A percentile compares a stretch with the other conserved stretches of the same genome.
These are phyloP conservation scores for Scaeva pyrastri DNA, from an alignment of 2,888 invertebrate species.

Conservation along the genomic window DNA sequence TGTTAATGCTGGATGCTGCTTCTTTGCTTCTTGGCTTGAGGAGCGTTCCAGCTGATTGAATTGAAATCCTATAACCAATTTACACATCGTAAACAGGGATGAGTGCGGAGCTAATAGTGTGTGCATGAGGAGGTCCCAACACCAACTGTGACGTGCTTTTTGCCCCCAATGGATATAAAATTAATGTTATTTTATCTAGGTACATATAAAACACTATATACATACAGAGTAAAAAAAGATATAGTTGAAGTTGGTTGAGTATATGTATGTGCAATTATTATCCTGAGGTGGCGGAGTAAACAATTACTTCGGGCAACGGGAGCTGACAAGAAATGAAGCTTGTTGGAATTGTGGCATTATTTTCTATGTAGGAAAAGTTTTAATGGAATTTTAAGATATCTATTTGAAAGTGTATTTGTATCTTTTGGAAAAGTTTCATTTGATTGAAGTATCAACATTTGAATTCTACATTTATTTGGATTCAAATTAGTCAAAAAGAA, in stretches of 20 bases:
- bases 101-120: constrained; percentile 39
- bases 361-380: too few relatives aligned
- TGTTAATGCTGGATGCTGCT: constrained; percentile 38
- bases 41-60: constrained; percentile 52
- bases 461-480: too few relatives aligned
- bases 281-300: constrained; percentile 48
- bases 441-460: too few relatives aligned
- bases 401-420: too few relatives aligned
- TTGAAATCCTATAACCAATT: constrained; percentile 61
- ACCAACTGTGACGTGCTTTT: constrained; percentile 12
- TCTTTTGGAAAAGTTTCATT: too few relatives aligned
- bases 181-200: constrained; percentile 52
- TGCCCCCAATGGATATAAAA: constrained; percentile 36
- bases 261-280: constrained; percentile 57
- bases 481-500: too few relatives aligned
- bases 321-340: constrained; percentile 52
- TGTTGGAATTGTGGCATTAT: constrained; percentile 2
- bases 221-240: not conserved
- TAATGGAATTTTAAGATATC: not conserved
- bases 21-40: constrained; percentile 6
- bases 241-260: constrained; percentile 28
- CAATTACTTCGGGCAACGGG: constrained; percentile 28
- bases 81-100: constrained; percentile 62
- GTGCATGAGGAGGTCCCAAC: constrained; percentile 22
- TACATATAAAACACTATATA: not conserved